These are phyloP conservation scores for Decapterus maruadsi DNA, from an alignment of 2,797 vertebrate genomes.

Conservation along the genomic window DNA sequence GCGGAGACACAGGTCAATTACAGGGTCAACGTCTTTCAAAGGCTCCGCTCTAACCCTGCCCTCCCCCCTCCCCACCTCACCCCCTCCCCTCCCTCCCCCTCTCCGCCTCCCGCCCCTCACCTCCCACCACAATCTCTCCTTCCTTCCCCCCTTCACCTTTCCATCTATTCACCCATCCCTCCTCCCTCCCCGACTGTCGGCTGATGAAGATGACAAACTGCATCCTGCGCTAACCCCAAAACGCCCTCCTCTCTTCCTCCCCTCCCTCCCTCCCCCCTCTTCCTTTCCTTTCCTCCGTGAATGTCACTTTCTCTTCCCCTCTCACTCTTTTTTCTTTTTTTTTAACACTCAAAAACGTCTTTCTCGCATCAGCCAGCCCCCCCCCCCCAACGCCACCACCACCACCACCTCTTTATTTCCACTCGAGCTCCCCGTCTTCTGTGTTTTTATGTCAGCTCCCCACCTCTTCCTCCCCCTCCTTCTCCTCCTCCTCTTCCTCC, in stretches of 20 bases:
- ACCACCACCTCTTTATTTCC: conserved; percentile 43
- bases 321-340: conserved; percentile 7
- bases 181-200: conserved; percentile 49
- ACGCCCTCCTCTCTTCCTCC: conserved; percentile 14
- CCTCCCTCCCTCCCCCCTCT: not conserved
- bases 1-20: conserved; percentile 84
- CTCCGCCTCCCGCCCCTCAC: not conserved
- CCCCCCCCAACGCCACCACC: no score
- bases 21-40: conserved; percentile 84
- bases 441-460: conserved; percentile 54
- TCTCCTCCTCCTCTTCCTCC: conserved; percentile 30
- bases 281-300: conserved; percentile 6
- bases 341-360: conserved; percentile 42
- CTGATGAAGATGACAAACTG: conserved; percentile 81
- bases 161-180: conserved; percentile 44
- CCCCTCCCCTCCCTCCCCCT: conserved; percentile 8
- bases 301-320: conserved; percentile 54
- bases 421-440: conserved; percentile 45
- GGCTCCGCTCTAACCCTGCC: conserved; percentile 66
- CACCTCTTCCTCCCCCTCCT: conserved; percentile 22
- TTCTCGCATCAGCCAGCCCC: conserved; percentile 28
- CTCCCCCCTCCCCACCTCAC: no score
- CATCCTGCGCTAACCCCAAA: conserved; percentile 66
- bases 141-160: conserved; percentile 44
- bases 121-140: no score